Conservation (phyloP, 2,888 invertebrate species). For the Allygus modestus region DNA sequence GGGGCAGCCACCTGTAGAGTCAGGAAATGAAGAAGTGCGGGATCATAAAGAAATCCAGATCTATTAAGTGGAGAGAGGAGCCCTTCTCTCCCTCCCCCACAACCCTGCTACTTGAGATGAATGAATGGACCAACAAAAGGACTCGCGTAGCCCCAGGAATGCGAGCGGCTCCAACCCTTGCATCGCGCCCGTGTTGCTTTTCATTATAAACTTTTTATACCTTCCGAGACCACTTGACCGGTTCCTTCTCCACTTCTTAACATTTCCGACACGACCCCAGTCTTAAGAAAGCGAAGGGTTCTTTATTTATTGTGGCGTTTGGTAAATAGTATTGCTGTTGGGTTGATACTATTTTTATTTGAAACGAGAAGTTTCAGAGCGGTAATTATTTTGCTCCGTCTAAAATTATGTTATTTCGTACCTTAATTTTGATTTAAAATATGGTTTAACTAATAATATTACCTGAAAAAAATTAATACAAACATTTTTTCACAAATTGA, state of each 20-base stretch:
- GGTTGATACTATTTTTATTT: too few species aligned
- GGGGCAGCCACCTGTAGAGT: constrained; percentile 55
- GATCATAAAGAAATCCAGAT: constrained; percentile 63
- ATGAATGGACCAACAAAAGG: constrained; percentile 59
- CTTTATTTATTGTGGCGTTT: not conserved
- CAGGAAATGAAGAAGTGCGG: constrained; percentile 56
- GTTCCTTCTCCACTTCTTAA: not conserved
- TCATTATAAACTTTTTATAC: constrained; percentile 55
- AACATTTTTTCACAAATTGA: too few species aligned
- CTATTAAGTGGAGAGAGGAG: constrained; percentile 56
- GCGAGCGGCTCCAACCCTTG: constrained; percentile 44
- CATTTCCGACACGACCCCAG: not conserved
- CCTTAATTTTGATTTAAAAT: too few species aligned
- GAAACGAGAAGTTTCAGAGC: too few species aligned
- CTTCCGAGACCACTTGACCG: constrained; percentile 24
- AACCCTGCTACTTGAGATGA: constrained; percentile 48
- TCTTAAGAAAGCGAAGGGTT: not conserved
- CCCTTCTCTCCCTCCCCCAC: constrained; percentile 21
- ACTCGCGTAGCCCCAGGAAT: constrained; percentile 53
- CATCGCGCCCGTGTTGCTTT: constrained; percentile 47
- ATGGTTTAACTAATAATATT: too few species aligned
- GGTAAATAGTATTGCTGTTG: too few species aligned
- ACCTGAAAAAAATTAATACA: too few species aligned
- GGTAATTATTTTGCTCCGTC: too few species aligned
- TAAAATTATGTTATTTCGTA: too few species aligned